Conservation (phyloP, 2,113 vertebrate species). For the Rhineura floridana region DNA sequence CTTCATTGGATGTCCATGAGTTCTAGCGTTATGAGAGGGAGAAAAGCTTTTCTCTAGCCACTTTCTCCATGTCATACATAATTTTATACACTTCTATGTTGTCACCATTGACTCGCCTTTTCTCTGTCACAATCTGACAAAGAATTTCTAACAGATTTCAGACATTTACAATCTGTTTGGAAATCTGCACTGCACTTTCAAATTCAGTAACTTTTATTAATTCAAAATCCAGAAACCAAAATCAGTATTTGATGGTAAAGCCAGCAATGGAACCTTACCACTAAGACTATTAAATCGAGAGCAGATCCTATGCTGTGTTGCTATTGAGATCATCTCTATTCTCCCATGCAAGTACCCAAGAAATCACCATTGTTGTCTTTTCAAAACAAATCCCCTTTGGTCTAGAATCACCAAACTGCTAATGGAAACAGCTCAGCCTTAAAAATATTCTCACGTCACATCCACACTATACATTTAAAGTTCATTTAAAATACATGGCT, state of each 20-base stretch:
- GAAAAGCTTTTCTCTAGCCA: too few relatives aligned
- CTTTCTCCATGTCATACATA: too few relatives aligned
- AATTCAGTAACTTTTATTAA: not conserved
- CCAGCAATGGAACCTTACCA: not conserved
- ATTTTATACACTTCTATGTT: too few relatives aligned
- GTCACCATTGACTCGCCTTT: too few relatives aligned
- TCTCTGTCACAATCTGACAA: too few relatives aligned
- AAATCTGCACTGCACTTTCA: not conserved
- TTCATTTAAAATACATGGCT: too few relatives aligned
- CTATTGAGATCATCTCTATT: too few relatives aligned
- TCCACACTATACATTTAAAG: too few relatives aligned
- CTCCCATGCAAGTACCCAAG: not conserved
- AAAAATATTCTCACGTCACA: too few relatives aligned
- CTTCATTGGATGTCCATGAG: too few relatives aligned
- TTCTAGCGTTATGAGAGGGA: too few relatives aligned
- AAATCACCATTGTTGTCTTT: not conserved
- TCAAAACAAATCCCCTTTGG: not conserved
- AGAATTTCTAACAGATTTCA: too few relatives aligned
- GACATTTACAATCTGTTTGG: not conserved
- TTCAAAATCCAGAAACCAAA: not conserved
- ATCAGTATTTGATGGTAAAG: not conserved
- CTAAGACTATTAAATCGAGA: not conserved
- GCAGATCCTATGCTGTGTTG: not conserved
- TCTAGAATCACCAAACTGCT: not conserved
- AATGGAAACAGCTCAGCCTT: not conserved